phyloP scores from a whole-genome alignment of 2,888 invertebrate species.

The Mylabris sibirica region DNA sequence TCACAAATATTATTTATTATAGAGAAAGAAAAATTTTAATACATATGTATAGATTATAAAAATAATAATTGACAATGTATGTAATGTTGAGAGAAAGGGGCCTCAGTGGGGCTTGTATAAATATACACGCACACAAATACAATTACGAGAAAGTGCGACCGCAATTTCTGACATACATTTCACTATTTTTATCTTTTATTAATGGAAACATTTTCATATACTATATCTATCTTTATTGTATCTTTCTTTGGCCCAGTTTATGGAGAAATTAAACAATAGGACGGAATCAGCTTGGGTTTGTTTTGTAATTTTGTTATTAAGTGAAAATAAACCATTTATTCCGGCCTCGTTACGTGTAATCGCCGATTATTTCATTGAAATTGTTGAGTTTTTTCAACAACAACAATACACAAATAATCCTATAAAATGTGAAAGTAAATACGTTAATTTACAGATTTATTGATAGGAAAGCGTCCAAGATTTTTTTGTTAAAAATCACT shows the following conservation, averaged over 20 bases:
- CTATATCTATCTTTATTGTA: conserved; percentile 47
- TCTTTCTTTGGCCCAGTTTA: conserved; percentile 60
- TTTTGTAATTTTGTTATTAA: conserved; percentile 34
- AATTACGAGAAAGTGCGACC: conserved; percentile 52
- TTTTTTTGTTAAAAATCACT: too few species aligned
- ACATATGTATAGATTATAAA: not conserved
- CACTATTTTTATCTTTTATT: conserved; percentile 51
- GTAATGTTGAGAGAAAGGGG: conserved; percentile 23
- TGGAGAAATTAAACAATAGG: conserved; percentile 57
- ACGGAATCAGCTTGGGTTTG: conserved; percentile 28
- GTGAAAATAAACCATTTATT: conserved; percentile 28
- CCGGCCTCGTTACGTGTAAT: conserved; percentile 27
- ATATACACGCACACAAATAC: not conserved
- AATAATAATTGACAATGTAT: not conserved
- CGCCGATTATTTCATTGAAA: conserved; percentile 27
- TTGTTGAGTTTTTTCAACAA: not conserved
- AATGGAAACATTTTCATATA: conserved; percentile 36
- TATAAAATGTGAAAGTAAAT: conserved; percentile 8
- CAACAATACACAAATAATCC: conserved; percentile 3
- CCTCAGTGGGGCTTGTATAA: conserved; percentile 32
- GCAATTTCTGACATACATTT: conserved; percentile 56
- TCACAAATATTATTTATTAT: not conserved
- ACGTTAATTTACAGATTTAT: not conserved
- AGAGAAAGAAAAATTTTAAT: not conserved
- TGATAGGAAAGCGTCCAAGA: not conserved